Conservation (phyloP, 2,888 invertebrate genomes). For the Andrena haemorrhoa region DNA sequence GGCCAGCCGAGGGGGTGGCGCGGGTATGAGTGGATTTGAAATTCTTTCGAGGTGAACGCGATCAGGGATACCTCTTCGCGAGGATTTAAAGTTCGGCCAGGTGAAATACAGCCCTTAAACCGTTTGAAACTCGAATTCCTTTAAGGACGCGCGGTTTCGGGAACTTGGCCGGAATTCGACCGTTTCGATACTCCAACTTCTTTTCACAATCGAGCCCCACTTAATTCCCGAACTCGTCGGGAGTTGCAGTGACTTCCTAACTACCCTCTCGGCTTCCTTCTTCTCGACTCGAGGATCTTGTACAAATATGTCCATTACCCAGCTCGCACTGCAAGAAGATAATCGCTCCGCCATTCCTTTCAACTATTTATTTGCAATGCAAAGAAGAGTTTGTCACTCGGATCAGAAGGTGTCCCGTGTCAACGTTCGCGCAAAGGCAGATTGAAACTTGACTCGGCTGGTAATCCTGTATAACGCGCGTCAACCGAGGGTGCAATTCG, state of each 20-base stretch:
- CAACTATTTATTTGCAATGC: neutral
- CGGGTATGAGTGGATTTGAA: slow-evolving; percentile 19
- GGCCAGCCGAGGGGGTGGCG: neutral
- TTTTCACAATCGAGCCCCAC: slow-evolving; percentile 23
- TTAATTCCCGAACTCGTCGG: slow-evolving; percentile 33
- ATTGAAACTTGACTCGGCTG: slow-evolving; percentile 79
- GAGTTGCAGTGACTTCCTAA: slow-evolving; percentile 29
- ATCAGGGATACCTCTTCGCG: slow-evolving; percentile 18
- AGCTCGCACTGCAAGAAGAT: neutral
- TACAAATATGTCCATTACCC: slow-evolving; percentile 13
- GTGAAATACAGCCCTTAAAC: slow-evolving; percentile 40
- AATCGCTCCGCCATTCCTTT: too few species aligned
- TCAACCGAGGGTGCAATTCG: slow-evolving; percentile 75
- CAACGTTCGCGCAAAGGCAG: slow-evolving; percentile 55
- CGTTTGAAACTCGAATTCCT: slow-evolving; percentile 32
- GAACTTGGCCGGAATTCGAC: slow-evolving; percentile 17
- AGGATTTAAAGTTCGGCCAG: slow-evolving; percentile 43
- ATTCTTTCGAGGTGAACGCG: slow-evolving; percentile 37
- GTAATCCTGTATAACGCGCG: slow-evolving; percentile 76
- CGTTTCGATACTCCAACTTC: slow-evolving; percentile 24
- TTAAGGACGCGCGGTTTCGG: slow-evolving; percentile 22
- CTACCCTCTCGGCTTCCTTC: neutral
- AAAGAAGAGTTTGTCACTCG: neutral
- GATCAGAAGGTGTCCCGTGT: neutral
- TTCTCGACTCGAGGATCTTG: slow-evolving; percentile 17